phyloP scores from a whole-genome alignment of 2,113 vertebrate species.

The Thunnus thynnus region DNA sequence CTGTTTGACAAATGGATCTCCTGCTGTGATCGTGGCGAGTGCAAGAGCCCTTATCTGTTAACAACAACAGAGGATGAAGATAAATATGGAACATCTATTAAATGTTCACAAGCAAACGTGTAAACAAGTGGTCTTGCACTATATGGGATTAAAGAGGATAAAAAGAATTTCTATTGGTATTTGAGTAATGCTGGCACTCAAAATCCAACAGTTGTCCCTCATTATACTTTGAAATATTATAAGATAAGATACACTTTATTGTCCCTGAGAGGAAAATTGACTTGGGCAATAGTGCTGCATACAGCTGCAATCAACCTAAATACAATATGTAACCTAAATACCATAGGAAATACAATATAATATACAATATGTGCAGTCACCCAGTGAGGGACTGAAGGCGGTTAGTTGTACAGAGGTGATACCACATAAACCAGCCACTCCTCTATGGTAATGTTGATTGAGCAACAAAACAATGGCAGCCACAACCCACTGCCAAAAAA shows the following conservation, averaged over 20 bases:
- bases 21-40: slow-evolving; percentile 76
- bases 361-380: neutral
- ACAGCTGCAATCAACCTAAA: too few relatives aligned
- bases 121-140: neutral
- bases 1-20: slow-evolving; percentile 86
- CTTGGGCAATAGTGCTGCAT: too few relatives aligned
- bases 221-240: slow-evolving; percentile 2
- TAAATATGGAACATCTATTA: slow-evolving; percentile 40
- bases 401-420: neutral
- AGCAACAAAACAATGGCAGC: slow-evolving; percentile 43
- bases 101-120: slow-evolving; percentile 9
- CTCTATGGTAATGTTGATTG: slow-evolving; percentile 22
- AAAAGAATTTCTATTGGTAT: neutral
- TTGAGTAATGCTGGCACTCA: neutral
- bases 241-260: too few relatives aligned
- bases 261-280: too few relatives aligned
- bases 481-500: slow-evolving; percentile 33
- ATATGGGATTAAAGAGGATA: neutral
- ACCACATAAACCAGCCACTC: slow-evolving; percentile 16
- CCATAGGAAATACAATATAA: too few relatives aligned
- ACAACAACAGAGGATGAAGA: slow-evolving; percentile 51
- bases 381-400: neutral
- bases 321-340: too few relatives aligned
- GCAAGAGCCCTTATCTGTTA: slow-evolving; percentile 63
- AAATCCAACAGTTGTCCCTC: neutral